These are phyloP conservation scores for Phocides pigmalion DNA, from an alignment of 1,140 invertebrate genomes.

Conservation along the genomic window DNA sequence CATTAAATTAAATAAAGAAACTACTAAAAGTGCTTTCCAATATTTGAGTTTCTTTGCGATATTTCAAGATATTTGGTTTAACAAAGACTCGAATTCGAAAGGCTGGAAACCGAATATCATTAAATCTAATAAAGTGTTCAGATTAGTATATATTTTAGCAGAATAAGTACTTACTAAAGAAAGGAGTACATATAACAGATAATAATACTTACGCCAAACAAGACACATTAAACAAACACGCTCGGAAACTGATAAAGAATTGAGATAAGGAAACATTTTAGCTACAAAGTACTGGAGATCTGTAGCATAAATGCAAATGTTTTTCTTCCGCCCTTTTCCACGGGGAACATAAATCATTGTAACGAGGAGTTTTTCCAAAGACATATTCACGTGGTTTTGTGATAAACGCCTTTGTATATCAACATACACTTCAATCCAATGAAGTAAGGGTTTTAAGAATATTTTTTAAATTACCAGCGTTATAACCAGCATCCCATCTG, in stretches of 20 bases:
- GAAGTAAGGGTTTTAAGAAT: background rate
- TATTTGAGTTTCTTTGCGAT: too few relatives aligned
- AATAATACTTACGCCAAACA: too few relatives aligned
- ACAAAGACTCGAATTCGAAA: too few relatives aligned
- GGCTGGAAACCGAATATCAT: too few relatives aligned
- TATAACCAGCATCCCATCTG: background rate
- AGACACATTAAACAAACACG: background rate
- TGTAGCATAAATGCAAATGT: constrained; percentile 29
- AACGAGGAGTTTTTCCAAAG: constrained; percentile 60
- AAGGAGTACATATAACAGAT: too few relatives aligned
- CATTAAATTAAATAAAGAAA: too few relatives aligned
- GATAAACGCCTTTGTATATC: constrained; percentile 33
- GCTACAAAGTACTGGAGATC: background rate
- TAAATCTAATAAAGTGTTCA: too few relatives aligned
- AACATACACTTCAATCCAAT: background rate
- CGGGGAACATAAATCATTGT: constrained; percentile 69
- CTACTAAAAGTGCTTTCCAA: too few relatives aligned
- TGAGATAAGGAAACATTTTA: constrained; percentile 5
- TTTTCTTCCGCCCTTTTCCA: constrained; percentile 45
- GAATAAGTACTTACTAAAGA: too few relatives aligned
- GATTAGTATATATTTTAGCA: too few relatives aligned
- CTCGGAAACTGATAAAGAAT: background rate
- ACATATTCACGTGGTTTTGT: constrained; percentile 67
- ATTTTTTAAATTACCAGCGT: background rate
- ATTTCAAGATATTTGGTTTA: too few relatives aligned